These are phyloP conservation scores for Netelia melanura DNA, from an alignment of 2,888 invertebrate genomes.

Conservation along the genomic window DNA sequence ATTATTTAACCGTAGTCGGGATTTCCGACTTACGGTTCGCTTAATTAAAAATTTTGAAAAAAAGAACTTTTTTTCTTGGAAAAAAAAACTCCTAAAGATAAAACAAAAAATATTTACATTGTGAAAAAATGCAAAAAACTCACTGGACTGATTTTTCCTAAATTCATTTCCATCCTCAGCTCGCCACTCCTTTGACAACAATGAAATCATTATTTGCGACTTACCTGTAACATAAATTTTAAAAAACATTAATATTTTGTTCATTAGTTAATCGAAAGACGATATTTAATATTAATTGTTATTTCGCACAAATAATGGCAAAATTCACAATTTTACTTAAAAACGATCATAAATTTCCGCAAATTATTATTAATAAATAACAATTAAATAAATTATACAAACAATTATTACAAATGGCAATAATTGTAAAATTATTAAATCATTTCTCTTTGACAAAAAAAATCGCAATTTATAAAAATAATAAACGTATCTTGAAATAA, in stretches of 20 bases:
- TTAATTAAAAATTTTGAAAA: too few species aligned
- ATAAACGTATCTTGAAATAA: too few species aligned
- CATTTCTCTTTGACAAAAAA: too few species aligned
- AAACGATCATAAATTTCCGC: neutral
- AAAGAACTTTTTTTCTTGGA: neutral
- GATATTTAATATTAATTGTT: neutral
- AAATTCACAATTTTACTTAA: neutral
- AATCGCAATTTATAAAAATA: too few species aligned
- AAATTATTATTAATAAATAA: too few species aligned
- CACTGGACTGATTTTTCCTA: conserved; percentile 35
- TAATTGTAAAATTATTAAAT: too few species aligned
- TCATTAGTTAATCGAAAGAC: neutral
- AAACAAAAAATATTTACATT: conserved; percentile 3
- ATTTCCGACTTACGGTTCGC: too few species aligned
- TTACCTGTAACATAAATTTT: conserved; percentile 76
- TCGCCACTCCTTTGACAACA: conserved; percentile 2
- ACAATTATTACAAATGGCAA: too few species aligned
- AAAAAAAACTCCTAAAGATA: neutral
- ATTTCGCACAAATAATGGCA: too few species aligned
- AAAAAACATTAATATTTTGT: conserved; percentile 2
- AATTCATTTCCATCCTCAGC: conserved; percentile 1
- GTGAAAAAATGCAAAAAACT: conserved; percentile 18
- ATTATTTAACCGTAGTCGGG: neutral
- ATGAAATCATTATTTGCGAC: conserved; percentile 59
- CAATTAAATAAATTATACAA: too few species aligned